Conservation (phyloP, 2,113 vertebrate species). For the Tragelaphus buxtoni region DNA sequence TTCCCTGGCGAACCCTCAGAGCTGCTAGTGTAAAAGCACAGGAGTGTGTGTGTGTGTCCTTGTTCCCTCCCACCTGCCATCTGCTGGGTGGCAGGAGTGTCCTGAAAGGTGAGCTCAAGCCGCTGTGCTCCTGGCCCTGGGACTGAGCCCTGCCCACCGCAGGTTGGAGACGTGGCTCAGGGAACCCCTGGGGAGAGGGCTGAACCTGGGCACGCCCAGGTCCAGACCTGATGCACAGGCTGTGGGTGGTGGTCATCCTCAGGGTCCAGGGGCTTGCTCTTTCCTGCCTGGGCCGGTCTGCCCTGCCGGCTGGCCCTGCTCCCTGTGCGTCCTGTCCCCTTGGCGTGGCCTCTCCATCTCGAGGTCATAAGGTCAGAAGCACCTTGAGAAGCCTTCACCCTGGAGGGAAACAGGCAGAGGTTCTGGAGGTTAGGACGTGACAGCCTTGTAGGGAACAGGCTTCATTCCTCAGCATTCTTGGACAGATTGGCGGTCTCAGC, state of each 20-base stretch:
- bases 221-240: background rate
- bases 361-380: background rate
- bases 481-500: rapidly evolving
- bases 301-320: background rate
- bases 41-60: background rate
- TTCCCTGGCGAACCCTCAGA: background rate
- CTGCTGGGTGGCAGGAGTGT: background rate
- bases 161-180: background rate
- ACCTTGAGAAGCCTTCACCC: background rate
- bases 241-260: background rate
- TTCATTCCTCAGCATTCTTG: too few species aligned
- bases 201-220: background rate
- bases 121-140: background rate
- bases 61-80: background rate
- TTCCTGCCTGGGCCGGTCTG: background rate
- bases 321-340: background rate
- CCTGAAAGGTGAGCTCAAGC: background rate
- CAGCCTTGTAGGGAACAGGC: too few species aligned
- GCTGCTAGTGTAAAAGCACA: background rate
- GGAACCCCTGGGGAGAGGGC: background rate
- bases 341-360: background rate
- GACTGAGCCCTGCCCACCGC: background rate
- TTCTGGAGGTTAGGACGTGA: background rate
- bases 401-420: background rate
- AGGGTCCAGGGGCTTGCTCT: background rate